A percentile compares a stretch with the other conserved stretches of the same genome.
Conservation (phyloP, 2,797 vertebrate species). For the Coluber constrictor region DNA sequence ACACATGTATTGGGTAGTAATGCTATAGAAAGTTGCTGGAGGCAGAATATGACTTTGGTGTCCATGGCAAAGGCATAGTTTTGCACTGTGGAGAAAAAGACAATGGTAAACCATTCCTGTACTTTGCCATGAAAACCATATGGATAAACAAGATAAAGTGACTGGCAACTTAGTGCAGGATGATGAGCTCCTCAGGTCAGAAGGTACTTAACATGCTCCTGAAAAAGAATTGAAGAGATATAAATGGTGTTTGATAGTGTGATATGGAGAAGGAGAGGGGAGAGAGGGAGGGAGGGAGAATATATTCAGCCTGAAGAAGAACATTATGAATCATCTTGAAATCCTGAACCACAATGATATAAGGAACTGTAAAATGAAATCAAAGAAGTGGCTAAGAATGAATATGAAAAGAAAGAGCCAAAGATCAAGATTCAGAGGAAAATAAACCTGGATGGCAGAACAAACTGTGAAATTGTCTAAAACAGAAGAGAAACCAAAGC, state of each 20-base stretch:
- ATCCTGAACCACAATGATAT: neutral
- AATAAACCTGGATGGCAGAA: neutral
- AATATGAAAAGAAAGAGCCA: neutral
- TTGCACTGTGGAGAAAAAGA: neutral
- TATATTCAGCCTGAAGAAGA: neutral
- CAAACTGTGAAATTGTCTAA: neutral
- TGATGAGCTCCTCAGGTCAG: neutral
- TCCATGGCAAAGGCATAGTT: neutral
- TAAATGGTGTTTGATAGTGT: neutral
- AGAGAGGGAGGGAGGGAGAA: no score
- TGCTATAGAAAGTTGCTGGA: neutral
- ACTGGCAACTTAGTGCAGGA: neutral
- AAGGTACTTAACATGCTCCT: neutral
- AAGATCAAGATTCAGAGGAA: neutral
- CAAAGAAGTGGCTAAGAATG: neutral
- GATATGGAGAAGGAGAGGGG: neutral
- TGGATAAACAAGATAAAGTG: neutral
- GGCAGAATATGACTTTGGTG: neutral
- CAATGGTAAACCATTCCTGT: neutral
- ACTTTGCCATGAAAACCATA: neutral
- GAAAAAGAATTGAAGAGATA: neutral
- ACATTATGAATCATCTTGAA: neutral
- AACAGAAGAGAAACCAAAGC: neutral
- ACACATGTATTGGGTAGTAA: neutral
- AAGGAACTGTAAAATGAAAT: neutral